phyloP scores from a whole-genome alignment of 2,797 vertebrate genomes.

The Euphonia xanthogaster region DNA sequence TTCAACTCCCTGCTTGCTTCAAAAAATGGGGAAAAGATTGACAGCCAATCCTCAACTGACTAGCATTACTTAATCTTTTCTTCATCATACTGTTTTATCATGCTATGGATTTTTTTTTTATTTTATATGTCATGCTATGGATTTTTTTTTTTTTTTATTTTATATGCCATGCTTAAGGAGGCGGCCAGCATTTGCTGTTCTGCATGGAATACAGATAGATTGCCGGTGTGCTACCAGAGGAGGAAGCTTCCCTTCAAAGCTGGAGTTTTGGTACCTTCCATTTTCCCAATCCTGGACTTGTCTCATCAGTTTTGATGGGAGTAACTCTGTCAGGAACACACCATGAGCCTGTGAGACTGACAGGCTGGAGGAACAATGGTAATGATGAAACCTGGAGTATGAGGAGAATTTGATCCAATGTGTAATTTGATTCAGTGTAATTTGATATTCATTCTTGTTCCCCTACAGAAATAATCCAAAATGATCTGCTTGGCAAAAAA shows the following conservation, averaged over 20 bases:
- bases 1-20: not conserved
- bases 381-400: not conserved
- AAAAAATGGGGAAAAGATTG: not conserved
- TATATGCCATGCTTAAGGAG: slow-evolving; percentile 21
- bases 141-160: not conserved
- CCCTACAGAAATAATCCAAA: slow-evolving; percentile 77
- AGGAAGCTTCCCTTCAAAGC: slow-evolving; percentile 68
- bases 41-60: not conserved
- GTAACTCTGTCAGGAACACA: not conserved
- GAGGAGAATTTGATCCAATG: not conserved
- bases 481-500: slow-evolving; percentile 75
- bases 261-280: not conserved
- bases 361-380: not conserved
- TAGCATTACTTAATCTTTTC: not conserved
- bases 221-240: slow-evolving; percentile 80
- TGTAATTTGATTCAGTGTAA: not conserved
- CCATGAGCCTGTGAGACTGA: not conserved
- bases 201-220: slow-evolving; percentile 87
- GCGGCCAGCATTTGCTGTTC: slow-evolving; percentile 78
- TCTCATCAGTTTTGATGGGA: not conserved
- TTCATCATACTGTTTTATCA: not conserved
- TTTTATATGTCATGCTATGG: not conserved
- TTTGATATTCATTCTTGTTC: not conserved
- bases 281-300: not conserved
- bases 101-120: not conserved